phyloP scores from a whole-genome alignment of 1,140 invertebrate genomes.

The Drosophila kikkawai region DNA sequence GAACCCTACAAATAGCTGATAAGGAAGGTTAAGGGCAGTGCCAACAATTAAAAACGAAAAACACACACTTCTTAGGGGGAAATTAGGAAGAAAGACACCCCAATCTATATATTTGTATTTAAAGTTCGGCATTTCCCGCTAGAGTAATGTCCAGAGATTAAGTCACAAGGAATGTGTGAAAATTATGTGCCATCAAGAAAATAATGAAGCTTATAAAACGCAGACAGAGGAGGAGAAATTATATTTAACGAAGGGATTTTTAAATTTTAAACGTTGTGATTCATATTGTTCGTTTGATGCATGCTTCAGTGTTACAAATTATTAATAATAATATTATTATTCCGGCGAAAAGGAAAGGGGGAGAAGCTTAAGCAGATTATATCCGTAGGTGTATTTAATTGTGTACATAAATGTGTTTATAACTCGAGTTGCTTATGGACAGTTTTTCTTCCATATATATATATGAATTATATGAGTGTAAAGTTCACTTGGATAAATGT shows the following conservation, averaged over 20 bases:
- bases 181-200: conserved; percentile 76
- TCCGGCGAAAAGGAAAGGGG: conserved; percentile 26
- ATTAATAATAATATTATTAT: conserved; percentile 41
- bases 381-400: conserved; percentile 40
- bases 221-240: conserved; percentile 19
- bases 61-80: conserved; percentile 33
- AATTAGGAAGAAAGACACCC: not conserved
- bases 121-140: conserved; percentile 51
- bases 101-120: conserved; percentile 45
- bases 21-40: conserved; percentile 32
- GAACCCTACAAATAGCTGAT: conserved; percentile 14
- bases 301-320: conserved; percentile 67
- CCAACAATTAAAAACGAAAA: conserved; percentile 36
- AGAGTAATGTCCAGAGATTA: conserved; percentile 38
- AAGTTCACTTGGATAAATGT: conserved; percentile 70
- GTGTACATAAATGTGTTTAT: conserved; percentile 46
- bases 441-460: conserved; percentile 78
- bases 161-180: conserved; percentile 65
- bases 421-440: conserved; percentile 73
- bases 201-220: conserved; percentile 41
- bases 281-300: conserved; percentile 74
- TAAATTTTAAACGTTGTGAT: conserved; percentile 80
- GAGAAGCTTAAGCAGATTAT: conserved; percentile 11
- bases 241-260: conserved; percentile 53
- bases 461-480: conserved; percentile 34